Base-by-base conservation (phyloP, 1,140 invertebrate species). In the Tetraneura akinire region DNA sequence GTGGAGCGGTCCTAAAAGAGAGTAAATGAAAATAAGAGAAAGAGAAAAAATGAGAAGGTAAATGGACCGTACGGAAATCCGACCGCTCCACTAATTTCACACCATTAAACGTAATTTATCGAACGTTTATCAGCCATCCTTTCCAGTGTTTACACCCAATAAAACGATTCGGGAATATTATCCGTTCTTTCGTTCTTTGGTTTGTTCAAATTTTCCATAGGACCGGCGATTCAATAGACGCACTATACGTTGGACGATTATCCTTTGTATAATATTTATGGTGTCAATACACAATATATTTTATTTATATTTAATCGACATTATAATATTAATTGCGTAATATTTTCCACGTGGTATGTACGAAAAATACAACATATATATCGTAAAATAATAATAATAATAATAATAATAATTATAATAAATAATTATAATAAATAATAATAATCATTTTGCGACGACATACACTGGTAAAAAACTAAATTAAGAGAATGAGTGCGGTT, bases 61-160 rank as follows among this genome's bases (percentile, higher is more conserved):
- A 78, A 78, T 78, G 74, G 37, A 57, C 74, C 53, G 74, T 57
- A 78, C 74, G 32, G 74, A 78, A 78, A 78, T 60, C 53, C 74
- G 23, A 60, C 74, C 74, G 53, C 55, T 78, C 74, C 51, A 78
- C 74, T 78, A 78, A 78, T 78, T 78, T 78, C 74, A 78, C 74
- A 60, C 53, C 74, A 78, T 78, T 78, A 78, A 78, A 78, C 74
- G 53, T 78, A 78, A 78, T 78, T 78, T 78, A 78, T 78, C 51
- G 74, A 78, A 78, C 74, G 53, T 78, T 78, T 78, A 78, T 78
- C 74, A 78, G 53, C 37, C 74, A 60, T 60, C 74, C 55, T 62
- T 78, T 78, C 74, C 74, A 60, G 74, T 78, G 74, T 78, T 57
- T 60, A 78, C 74, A 78, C 74, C 74, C 74, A 78, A 78, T 78